Evolutionary conservation across 2,888 invertebrate species (phyloP).

Genomic region (Dermolepida albohirtum): DNA sequence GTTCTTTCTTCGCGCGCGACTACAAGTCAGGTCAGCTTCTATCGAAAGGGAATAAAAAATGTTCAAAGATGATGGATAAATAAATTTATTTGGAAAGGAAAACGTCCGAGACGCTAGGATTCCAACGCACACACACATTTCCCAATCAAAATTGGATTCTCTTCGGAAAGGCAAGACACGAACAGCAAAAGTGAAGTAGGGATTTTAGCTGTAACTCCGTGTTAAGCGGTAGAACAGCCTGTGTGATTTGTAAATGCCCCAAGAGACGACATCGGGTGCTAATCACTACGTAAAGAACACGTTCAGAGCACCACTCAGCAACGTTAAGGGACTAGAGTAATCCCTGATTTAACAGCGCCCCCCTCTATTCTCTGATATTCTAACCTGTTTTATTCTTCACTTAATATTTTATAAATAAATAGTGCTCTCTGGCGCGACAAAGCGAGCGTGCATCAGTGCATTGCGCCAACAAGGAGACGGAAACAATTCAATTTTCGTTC

Average conservation of each 20-base stretch:
- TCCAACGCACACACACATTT: constrained; percentile 11
- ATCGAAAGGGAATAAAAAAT: constrained; percentile 37
- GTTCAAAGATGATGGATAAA: constrained; percentile 39
- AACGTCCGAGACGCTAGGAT: constrained; percentile 15
- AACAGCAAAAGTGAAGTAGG: constrained; percentile 47
- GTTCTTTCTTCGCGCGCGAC: no score
- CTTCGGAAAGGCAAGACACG: constrained; percentile 38
- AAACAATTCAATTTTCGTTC: no score
- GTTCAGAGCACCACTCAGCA: constrained; percentile 51
- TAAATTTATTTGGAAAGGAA: constrained; percentile 37
- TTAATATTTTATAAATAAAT: no score
- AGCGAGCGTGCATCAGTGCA: no score
- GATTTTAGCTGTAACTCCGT: constrained; percentile 47
- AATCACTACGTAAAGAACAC: constrained; percentile 52
- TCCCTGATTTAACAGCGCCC: constrained; percentile 47
- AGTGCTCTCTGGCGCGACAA: no score
- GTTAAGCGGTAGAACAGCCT: constrained; percentile 49
- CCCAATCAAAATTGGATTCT: constrained; percentile 45
- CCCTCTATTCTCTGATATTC: constrained; percentile 10
- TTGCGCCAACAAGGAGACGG: no score
- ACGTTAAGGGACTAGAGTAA: constrained; percentile 50
- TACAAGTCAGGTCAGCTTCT: no score
- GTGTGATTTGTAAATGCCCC: constrained; percentile 52
- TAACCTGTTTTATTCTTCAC: no score
- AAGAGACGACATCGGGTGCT: constrained; percentile 52